Evolutionary conservation across 2,888 invertebrate species (phyloP).

Genomic region (Trileptium ribeirensis): DNA sequence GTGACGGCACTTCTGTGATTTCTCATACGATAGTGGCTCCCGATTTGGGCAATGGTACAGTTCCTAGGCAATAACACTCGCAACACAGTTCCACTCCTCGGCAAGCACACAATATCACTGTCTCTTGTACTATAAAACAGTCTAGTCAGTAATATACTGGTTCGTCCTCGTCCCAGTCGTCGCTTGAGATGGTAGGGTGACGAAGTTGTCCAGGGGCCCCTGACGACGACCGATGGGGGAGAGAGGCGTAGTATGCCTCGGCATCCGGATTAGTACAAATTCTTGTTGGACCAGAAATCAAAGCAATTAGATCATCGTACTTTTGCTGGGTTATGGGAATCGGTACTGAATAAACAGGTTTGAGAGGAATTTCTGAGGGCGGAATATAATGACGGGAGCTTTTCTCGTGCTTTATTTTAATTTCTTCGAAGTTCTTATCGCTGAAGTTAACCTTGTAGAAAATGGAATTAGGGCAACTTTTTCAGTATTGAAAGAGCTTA

Average conservation of each 20-base stretch:
- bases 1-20: no score
- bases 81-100: no score
- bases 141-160: no score
- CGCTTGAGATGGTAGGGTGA: no score
- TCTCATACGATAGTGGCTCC: no score
- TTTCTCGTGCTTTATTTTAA: background rate
- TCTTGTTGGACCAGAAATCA: background rate
- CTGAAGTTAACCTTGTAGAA: constrained; percentile 14
- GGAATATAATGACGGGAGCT: background rate
- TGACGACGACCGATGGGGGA: no score
- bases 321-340: background rate
- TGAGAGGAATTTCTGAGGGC: background rate
- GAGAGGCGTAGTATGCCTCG: background rate
- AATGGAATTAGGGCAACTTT: background rate
- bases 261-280: background rate
- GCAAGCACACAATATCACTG: no score
- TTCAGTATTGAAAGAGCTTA: background rate
- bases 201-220: no score
- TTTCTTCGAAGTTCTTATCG: constrained; percentile 4
- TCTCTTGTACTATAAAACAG: no score
- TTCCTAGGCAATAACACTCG: no score
- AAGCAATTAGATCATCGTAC: background rate
- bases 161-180: no score
- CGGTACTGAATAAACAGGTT: background rate
- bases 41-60: no score